Evolutionary conservation across 2,113 vertebrate species (phyloP).

Genomic region (Elephas maximus): DNA sequence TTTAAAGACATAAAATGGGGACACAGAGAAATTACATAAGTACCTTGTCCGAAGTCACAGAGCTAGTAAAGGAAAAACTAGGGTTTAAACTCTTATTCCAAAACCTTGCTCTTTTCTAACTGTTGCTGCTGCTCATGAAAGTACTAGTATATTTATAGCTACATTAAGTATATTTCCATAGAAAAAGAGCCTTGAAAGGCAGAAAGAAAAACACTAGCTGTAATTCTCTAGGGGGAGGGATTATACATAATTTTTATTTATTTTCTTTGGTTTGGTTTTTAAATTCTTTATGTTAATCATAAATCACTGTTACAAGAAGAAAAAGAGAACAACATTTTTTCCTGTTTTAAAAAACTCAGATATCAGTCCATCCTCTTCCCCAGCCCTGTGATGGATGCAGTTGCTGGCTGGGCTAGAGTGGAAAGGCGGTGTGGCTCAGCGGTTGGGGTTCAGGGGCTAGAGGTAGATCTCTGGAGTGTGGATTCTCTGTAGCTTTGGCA

Average conservation of each 20-base stretch:
- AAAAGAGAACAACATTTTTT: not conserved
- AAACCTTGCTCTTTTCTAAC: not conserved
- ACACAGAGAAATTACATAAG: constrained; percentile 39
- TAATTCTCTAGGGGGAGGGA: not conserved
- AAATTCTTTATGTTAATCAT: not conserved
- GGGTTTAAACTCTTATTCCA: not conserved
- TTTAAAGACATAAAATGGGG: constrained; percentile 44
- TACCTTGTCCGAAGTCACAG: not conserved
- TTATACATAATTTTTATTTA: not conserved
- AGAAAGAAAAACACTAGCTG: not conserved
- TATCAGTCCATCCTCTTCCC: not conserved
- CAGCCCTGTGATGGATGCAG: too few species aligned
- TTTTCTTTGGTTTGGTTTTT: constrained; percentile 44
- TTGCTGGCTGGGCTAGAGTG: not conserved
- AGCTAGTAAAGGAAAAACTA: not conserved
- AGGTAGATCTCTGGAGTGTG: not conserved
- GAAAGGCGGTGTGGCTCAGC: not conserved
- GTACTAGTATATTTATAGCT: not conserved
- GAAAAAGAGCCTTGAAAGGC: not conserved
- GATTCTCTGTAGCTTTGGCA: not conserved
- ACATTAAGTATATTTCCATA: not conserved
- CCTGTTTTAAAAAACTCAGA: not conserved
- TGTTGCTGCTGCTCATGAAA: not conserved
- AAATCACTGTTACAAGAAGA: not conserved
- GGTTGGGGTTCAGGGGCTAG: not conserved